phyloP scores from a whole-genome alignment of 2,113 vertebrate genomes.

The Leptobrachium ailaonicum region DNA sequence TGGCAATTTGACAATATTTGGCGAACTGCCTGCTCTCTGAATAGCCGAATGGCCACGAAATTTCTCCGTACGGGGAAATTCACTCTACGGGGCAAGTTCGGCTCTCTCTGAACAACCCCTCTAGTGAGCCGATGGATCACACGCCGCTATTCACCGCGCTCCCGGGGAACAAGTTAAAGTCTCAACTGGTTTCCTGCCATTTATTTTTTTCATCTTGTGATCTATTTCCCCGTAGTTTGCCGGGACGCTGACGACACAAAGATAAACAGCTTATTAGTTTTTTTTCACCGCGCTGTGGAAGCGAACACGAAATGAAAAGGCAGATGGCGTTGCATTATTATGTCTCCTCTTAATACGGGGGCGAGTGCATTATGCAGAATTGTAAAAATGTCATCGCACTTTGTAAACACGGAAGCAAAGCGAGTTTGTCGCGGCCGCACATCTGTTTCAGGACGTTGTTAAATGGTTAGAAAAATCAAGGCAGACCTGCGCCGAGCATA shows the following conservation, averaged over 20 bases:
- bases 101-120: too few species aligned
- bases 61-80: too few species aligned
- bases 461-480: constrained; percentile 65
- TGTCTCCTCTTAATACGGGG: constrained; percentile 62
- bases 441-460: constrained; percentile 69
- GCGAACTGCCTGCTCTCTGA: too few species aligned
- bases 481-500: constrained; percentile 64
- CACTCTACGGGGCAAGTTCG: too few species aligned
- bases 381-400: constrained; percentile 73
- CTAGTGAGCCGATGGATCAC: too few species aligned
- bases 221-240: background rate
- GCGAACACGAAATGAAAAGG: constrained; percentile 72
- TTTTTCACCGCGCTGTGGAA: constrained; percentile 62
- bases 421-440: constrained; percentile 68
- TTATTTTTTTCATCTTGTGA: background rate
- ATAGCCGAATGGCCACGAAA: too few species aligned
- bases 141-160: too few species aligned
- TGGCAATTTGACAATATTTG: too few species aligned
- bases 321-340: constrained; percentile 69
- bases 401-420: constrained; percentile 70
- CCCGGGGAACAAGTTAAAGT: background rate
- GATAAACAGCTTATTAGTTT: constrained; percentile 66
- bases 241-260: constrained; percentile 48
- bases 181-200: too few species aligned
- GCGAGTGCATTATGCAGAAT: constrained; percentile 60